Conservation (phyloP, 64 coral and sea anemone genomes). For the Platygyra sinensis region DNA sequence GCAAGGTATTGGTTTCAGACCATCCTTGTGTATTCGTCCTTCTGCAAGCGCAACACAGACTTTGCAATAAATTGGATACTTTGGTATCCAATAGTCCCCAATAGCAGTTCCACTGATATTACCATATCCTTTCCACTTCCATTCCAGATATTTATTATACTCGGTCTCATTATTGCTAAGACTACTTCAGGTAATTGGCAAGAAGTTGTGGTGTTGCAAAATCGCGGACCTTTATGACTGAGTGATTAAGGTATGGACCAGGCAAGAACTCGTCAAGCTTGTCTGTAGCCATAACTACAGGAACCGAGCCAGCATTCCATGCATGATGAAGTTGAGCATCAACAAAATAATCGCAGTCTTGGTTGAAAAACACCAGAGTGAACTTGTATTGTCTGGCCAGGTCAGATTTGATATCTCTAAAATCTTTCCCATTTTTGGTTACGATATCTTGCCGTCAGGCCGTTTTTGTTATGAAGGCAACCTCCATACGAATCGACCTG, state of each 20-base stretch:
- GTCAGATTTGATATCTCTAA: background rate
- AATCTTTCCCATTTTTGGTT: too few species aligned
- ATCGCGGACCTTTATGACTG: slow-evolving; percentile 50
- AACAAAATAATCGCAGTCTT: slow-evolving; percentile 45
- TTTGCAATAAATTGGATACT: too few species aligned
- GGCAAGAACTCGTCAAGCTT: background rate
- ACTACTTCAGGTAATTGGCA: slow-evolving; percentile 55
- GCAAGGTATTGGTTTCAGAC: too few species aligned
- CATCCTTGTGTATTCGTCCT: too few species aligned
- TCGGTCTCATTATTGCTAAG: slow-evolving; percentile 5
- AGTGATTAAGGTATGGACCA: slow-evolving; percentile 29
- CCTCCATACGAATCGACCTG: slow-evolving; percentile 55
- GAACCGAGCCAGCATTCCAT: slow-evolving; percentile 42
- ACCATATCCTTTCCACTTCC: background rate
- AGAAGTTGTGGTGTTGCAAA: slow-evolving; percentile 9
- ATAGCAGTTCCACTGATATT: background rate
- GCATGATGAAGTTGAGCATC: slow-evolving; percentile 46
- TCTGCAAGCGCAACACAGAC: too few species aligned
- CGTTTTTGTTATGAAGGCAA: slow-evolving; percentile 54
- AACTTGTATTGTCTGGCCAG: slow-evolving; percentile 28
- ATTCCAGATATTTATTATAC: background rate
- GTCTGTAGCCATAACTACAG: background rate
- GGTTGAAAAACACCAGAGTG: slow-evolving; percentile 35
- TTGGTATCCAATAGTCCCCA: too few species aligned
- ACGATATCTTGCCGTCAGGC: background rate